Percentiles rank a stretch among this genome's conserved stretches.
Conservation (phyloP, 2,888 invertebrate genomes). For the Monochamus alternatus region DNA sequence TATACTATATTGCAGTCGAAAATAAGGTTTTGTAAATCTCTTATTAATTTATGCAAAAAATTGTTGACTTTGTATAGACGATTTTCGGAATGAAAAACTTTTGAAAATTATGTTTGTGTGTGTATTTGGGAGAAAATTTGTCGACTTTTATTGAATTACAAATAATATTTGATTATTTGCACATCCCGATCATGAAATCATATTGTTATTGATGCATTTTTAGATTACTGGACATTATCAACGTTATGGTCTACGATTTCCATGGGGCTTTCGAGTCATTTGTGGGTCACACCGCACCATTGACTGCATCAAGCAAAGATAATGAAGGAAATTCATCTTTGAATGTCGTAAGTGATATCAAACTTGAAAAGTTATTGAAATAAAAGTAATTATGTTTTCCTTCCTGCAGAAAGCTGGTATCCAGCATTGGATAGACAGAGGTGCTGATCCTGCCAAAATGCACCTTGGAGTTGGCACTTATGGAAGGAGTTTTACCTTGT, state of each 20-base stretch:
- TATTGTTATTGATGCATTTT: slow-evolving; percentile 6
- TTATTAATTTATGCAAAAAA: no score
- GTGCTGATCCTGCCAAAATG: slow-evolving; percentile 77
- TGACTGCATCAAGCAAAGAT: slow-evolving; percentile 73
- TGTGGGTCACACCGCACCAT: slow-evolving; percentile 79
- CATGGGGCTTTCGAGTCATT: slow-evolving; percentile 78
- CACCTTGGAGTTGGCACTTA: slow-evolving; percentile 82
- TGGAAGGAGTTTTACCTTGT: slow-evolving; percentile 79
- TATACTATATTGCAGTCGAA: no score
- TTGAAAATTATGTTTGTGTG: no score
- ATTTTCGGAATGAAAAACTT: no score
- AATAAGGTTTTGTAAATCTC: no score
- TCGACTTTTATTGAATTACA: no score
- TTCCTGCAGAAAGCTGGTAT: slow-evolving; percentile 69
- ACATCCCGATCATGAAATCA: no score
- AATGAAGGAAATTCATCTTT: slow-evolving; percentile 47
- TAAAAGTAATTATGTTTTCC: no score
- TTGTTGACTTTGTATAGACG: no score
- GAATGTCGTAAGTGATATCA: slow-evolving; percentile 55
- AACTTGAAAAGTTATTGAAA: background rate
- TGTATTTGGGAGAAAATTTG: no score
- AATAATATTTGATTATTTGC: no score
- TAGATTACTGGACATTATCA: slow-evolving; percentile 69
- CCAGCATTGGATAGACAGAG: slow-evolving; percentile 73
- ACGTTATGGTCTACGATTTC: slow-evolving; percentile 72